A percentile compares a stretch with the other conserved stretches of the same genome.
Evolutionary conservation across 2,113 vertebrate genomes (phyloP).

Genomic region (Tragulus kanchil): DNA sequence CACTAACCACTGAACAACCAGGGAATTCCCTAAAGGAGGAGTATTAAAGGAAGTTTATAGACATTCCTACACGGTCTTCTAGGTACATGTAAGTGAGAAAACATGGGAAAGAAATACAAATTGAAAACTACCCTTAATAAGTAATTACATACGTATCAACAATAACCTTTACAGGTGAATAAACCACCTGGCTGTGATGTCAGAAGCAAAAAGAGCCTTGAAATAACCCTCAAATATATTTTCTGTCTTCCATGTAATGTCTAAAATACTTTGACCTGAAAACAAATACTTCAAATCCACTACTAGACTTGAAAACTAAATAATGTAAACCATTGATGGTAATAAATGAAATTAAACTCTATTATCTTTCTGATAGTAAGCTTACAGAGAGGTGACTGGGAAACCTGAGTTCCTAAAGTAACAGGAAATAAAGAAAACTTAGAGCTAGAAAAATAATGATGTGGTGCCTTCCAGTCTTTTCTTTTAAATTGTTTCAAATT

Average conservation of each 20-base stretch:
- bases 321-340: background rate
- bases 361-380: background rate
- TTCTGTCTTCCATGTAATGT: background rate
- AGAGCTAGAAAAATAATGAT: background rate
- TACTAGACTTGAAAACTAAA: background rate
- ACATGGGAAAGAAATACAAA: background rate
- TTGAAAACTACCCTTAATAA: background rate
- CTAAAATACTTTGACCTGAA: background rate
- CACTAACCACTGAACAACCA: background rate
- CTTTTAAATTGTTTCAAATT: conserved; percentile 19
- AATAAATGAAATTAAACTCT: background rate
- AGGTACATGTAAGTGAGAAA: background rate
- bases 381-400: background rate
- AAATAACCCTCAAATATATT: background rate
- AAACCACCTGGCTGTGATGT: rapidly evolving
- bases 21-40: background rate
- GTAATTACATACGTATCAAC: background rate
- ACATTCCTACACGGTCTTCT: background rate
- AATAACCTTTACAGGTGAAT: background rate
- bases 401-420: background rate
- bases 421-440: background rate
- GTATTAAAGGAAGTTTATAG: background rate
- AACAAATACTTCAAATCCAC: background rate
- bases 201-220: background rate
- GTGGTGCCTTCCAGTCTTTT: background rate